These are phyloP conservation scores for Chironomus striatipennis DNA, from an alignment of 1,140 invertebrate species.

Conservation along the genomic window DNA sequence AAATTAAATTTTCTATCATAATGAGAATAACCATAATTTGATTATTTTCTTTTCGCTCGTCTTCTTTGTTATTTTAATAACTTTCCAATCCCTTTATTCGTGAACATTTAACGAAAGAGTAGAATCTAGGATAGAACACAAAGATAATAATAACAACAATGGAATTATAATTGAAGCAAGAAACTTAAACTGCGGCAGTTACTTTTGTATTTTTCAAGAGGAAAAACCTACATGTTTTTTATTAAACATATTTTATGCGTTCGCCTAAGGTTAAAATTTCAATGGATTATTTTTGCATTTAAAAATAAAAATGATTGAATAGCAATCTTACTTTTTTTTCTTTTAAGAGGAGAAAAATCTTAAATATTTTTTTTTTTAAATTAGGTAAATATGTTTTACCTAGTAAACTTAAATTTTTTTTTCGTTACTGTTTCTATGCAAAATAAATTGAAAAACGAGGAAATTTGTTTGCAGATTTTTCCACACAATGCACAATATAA, in stretches of 20 bases:
- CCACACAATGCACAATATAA: background rate
- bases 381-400: no score
- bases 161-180: background rate
- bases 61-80: background rate
- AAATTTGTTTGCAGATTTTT: background rate
- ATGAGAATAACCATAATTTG: conserved; percentile 9
- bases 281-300: no score
- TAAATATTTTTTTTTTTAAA: background rate
- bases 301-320: no score
- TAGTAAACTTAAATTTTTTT: no score
- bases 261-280: no score
- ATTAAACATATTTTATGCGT: no score
- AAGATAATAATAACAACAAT: background rate
- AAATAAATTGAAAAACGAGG: no score
- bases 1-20: conserved; percentile 6
- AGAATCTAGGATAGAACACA: background rate
- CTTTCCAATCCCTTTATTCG: background rate
- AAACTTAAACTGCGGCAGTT: background rate
- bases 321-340: background rate
- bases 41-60: background rate
- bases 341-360: background rate
- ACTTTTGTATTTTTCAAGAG: background rate
- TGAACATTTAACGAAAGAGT: background rate
- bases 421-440: no score
- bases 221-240: no score